Percentiles rank a stretch among this genome's conserved stretches.
phyloP scores from a whole-genome alignment of 2,113 vertebrate species.

The Opisthocomus hoazin region DNA sequence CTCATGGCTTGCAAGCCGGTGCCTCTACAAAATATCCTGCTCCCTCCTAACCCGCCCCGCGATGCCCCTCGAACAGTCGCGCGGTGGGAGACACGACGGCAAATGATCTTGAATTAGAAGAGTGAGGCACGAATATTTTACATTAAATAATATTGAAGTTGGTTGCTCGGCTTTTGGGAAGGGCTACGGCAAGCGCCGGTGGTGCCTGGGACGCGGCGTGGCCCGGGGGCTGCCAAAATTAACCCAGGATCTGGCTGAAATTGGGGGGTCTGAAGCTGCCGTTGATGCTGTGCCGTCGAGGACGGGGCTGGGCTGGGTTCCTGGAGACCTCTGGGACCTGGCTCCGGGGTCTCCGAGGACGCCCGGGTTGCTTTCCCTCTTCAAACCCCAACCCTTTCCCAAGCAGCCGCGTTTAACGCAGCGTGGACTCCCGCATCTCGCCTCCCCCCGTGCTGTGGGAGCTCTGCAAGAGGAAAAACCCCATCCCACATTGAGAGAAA shows the following conservation, averaged over 20 bases:
- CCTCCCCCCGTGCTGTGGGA: fast-evolving
- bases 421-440: fast-evolving
- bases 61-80: not conserved
- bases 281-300: not conserved
- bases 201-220: fast-evolving
- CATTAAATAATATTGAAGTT: fast-evolving
- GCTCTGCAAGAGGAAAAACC: not conserved
- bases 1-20: not conserved
- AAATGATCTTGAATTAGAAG: fast-evolving
- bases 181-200: not conserved
- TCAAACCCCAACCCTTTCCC: not conserved
- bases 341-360: fast-evolving
- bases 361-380: not conserved
- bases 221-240: not conserved
- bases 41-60: not conserved
- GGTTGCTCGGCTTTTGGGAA: not conserved
- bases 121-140: fast-evolving
- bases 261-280: fast-evolving
- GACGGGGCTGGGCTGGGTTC: not conserved
- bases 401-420: not conserved
- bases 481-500: not conserved
- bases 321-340: fast-evolving
- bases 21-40: not conserved
- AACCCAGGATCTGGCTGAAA: not conserved
- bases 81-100: not conserved